Evolutionary conservation across 2,888 invertebrate species (phyloP).

Genomic region (Petrophora chlorosata): DNA sequence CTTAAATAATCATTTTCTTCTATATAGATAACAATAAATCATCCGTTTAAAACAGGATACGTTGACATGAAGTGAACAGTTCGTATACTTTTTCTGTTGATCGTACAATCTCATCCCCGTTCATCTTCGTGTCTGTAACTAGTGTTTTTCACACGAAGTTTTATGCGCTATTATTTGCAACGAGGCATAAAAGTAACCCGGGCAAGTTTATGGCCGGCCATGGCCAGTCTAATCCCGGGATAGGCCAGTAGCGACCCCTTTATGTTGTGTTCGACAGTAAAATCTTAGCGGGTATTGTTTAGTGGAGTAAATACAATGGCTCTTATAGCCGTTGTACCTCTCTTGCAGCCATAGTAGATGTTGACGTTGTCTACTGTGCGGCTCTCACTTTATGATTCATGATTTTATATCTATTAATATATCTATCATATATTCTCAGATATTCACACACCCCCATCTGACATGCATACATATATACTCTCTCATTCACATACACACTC

Average conservation of each 20-base stretch:
- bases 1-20: no score
- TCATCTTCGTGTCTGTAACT: slow-evolving; percentile 68
- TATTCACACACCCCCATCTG: no score
- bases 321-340: slow-evolving; percentile 35
- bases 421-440: no score
- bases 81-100: slow-evolving; percentile 31
- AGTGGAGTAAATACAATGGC: slow-evolving; percentile 37
- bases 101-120: slow-evolving; percentile 47
- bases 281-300: slow-evolving; percentile 73
- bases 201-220: slow-evolving; percentile 62
- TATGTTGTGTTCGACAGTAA: slow-evolving; percentile 71
- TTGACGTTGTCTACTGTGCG: no score
- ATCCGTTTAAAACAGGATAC: not conserved
- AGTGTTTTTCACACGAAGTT: slow-evolving; percentile 82
- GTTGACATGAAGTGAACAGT: not conserved
- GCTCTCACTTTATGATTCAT: no score
- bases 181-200: slow-evolving; percentile 79
- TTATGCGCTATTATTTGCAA: slow-evolving; percentile 84
- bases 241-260: slow-evolving; percentile 66
- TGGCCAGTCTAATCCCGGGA: slow-evolving; percentile 61
- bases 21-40: no score
- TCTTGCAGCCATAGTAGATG: not conserved
- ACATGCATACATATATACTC: no score
- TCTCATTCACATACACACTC: no score
- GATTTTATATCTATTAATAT: no score